phyloP scores from a whole-genome alignment of 2,888 invertebrate genomes.

The Pemphredon lugubris region DNA sequence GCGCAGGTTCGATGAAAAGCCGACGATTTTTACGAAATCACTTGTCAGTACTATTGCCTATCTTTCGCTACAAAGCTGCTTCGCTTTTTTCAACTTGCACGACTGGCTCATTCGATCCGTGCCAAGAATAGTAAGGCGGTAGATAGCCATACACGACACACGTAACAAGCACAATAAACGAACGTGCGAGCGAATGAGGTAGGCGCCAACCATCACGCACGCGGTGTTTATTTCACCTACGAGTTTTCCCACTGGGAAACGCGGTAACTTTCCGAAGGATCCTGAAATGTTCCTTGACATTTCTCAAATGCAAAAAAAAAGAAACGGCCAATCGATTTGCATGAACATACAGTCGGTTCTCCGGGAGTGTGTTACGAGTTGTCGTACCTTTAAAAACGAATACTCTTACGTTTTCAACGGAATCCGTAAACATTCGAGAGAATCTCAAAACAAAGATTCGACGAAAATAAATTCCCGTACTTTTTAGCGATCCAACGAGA shows the following conservation, averaged over 20 bases:
- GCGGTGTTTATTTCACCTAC: constrained; percentile 22
- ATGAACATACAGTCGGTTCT: too few species aligned
- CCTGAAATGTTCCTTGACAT: constrained; percentile 6
- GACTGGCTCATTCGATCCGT: constrained; percentile 61
- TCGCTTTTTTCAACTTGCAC: constrained; percentile 30
- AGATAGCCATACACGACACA: constrained; percentile 42
- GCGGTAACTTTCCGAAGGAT: constrained; percentile 29
- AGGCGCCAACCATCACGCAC: constrained; percentile 44
- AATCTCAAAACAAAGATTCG: background rate
- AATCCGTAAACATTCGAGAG: background rate
- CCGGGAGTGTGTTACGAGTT: too few species aligned
- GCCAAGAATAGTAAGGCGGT: constrained; percentile 65
- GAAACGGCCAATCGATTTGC: background rate
- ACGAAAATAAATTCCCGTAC: background rate
- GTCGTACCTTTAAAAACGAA: too few species aligned
- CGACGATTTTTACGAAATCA: too few species aligned
- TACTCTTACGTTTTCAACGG: too few species aligned
- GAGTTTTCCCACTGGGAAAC: constrained; percentile 20
- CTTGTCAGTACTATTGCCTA: too few species aligned
- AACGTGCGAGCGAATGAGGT: constrained; percentile 31
- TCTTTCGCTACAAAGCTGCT: too few species aligned
- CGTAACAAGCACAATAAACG: constrained; percentile 59
- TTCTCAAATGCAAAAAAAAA: background rate
- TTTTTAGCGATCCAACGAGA: too few species aligned
- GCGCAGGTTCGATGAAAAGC: too few species aligned